Conservation (phyloP, 2,888 invertebrate genomes). For the Netelia virgata region DNA sequence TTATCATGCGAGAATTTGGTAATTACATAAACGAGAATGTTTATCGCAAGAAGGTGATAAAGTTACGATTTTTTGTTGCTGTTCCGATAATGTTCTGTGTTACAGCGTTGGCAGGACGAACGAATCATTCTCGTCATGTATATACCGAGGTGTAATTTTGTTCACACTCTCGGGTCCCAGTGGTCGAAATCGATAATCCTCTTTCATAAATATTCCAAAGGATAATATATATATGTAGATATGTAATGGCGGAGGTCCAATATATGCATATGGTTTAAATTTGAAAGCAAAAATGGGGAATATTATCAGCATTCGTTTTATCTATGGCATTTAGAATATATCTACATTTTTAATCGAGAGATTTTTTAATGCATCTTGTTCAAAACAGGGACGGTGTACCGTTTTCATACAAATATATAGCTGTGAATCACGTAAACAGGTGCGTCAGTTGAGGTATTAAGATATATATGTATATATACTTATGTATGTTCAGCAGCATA, state of each 20-base stretch:
- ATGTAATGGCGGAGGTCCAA: not conserved
- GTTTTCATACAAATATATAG: slow-evolving; percentile 2
- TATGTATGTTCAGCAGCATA: not conserved
- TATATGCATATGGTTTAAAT: not conserved
- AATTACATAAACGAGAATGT: too few relatives aligned
- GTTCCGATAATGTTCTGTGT: not conserved
- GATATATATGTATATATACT: not conserved
- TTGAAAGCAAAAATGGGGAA: not conserved
- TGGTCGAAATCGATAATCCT: slow-evolving; percentile 38
- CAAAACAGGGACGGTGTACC: slow-evolving; percentile 12
- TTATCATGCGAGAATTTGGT: too few relatives aligned
- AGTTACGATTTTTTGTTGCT: not conserved
- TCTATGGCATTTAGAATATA: not conserved
- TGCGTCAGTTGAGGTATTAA: slow-evolving; percentile 12
- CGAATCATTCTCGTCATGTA: not conserved
- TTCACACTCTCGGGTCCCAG: not conserved
- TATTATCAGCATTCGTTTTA: not conserved
- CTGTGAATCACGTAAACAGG: slow-evolving; percentile 23
- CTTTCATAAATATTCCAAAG: slow-evolving; percentile 36
- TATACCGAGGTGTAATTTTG: not conserved
- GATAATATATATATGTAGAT: not conserved
- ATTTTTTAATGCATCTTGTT: not conserved
- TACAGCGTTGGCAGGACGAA: too few relatives aligned
- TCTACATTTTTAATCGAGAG: not conserved
- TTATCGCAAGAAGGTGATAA: not conserved